Evolutionary conservation across 2,113 vertebrate species (phyloP).

Genomic region (Eretmochelys imbricata): DNA sequence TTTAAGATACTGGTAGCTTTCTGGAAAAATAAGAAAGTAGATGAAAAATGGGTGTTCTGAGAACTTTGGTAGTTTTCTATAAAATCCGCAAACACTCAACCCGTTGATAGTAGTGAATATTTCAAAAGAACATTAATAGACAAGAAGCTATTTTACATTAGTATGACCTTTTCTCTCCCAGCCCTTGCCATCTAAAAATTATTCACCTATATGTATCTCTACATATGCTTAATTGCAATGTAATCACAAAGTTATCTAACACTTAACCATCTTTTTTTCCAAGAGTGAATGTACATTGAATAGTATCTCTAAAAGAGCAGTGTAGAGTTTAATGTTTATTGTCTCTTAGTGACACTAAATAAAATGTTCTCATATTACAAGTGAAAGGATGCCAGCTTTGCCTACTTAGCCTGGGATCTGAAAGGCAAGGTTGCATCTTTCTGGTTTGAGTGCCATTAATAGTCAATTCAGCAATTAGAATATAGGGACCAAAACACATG

Average conservation of each 20-base stretch:
- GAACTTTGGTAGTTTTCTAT: no score
- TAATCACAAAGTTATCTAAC: neutral
- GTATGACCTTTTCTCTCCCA: no score
- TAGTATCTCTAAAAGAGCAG: neutral
- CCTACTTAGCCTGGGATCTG: neutral
- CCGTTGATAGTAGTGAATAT: no score
- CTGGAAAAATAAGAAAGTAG: no score
- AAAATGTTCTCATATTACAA: rapidly evolving
- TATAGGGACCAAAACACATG: neutral
- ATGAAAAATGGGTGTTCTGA: no score
- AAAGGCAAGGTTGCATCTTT: neutral
- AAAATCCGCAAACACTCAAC: no score
- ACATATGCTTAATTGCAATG: rapidly evolving
- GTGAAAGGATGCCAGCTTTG: neutral
- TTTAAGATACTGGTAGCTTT: no score
- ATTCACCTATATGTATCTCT: no score
- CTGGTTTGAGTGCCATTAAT: neutral
- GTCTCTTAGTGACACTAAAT: neutral
- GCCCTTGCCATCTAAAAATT: no score
- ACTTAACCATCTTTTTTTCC: neutral
- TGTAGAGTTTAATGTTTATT: neutral
- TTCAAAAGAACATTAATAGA: no score
- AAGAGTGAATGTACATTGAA: neutral
- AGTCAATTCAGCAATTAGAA: neutral
- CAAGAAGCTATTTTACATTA: no score